phyloP scores from a whole-genome alignment of 2,797 vertebrate species.

The Cryptoblepharus egeriae region DNA sequence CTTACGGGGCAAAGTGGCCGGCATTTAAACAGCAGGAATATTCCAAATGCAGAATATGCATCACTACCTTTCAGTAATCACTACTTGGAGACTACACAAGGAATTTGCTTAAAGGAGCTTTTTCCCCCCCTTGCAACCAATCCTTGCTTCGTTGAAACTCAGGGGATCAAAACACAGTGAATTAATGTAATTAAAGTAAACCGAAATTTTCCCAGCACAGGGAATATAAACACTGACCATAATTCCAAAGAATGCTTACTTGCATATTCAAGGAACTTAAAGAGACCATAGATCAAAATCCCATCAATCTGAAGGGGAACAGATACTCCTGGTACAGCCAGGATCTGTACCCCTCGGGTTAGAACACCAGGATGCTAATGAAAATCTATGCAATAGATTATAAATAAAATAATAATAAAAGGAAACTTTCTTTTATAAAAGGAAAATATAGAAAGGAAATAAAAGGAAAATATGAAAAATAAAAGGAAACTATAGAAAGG shows the following conservation, averaged over 20 bases:
- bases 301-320: background rate
- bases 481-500: too few species aligned
- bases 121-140: background rate
- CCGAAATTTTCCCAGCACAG: background rate
- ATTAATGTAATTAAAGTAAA: slow-evolving; percentile 24
- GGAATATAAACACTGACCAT: slow-evolving; percentile 2
- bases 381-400: background rate
- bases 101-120: slow-evolving; percentile 19
- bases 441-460: too few species aligned
- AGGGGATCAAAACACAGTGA: slow-evolving; percentile 12
- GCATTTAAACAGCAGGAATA: slow-evolving; percentile 17
- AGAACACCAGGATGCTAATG: background rate
- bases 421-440: too few species aligned
- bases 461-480: too few species aligned
- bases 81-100: background rate
- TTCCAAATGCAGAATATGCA: slow-evolving; percentile 12
- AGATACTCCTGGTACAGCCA: background rate
- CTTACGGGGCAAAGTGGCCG: slow-evolving; percentile 1
- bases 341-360: background rate
- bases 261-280: background rate
- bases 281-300: background rate
- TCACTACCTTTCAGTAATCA: slow-evolving; percentile 27
- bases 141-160: slow-evolving; percentile 14
- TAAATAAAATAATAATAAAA: too few species aligned
- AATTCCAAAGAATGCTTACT: too few species aligned